Conservation (phyloP, 2,113 vertebrate species). For the Vulpes lagopus region DNA sequence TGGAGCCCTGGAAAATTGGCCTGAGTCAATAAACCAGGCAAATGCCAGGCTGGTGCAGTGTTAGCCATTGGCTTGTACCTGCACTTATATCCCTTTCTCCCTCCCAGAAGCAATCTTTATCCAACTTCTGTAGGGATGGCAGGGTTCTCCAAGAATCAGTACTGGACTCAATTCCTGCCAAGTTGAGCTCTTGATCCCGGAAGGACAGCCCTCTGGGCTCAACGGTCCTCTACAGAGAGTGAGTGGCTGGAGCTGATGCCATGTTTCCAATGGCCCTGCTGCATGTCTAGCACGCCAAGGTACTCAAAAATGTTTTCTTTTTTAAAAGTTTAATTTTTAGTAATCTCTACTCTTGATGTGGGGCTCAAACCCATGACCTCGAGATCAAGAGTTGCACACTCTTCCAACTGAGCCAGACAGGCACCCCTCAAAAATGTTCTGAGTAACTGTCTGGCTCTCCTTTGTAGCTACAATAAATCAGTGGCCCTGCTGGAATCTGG, state of each 20-base stretch:
- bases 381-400: background rate
- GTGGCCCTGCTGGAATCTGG: fast-evolving
- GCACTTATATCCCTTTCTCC: background rate
- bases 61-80: background rate
- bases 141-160: background rate
- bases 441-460: background rate
- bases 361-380: background rate
- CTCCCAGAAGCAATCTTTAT: background rate
- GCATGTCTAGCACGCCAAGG: background rate
- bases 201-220: background rate
- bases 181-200: too few species aligned
- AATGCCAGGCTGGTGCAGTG: background rate
- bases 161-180: background rate
- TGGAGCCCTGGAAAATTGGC: background rate
- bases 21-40: background rate
- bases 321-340: background rate
- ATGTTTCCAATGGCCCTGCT: background rate
- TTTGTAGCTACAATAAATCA: background rate
- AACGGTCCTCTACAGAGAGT: background rate
- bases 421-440: background rate
- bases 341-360: background rate
- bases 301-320: background rate
- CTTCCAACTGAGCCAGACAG: background rate
- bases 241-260: background rate
- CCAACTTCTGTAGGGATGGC: background rate